phyloP scores from a whole-genome alignment of 1,140 invertebrate genomes.

The Paralvinella palmiformis region DNA sequence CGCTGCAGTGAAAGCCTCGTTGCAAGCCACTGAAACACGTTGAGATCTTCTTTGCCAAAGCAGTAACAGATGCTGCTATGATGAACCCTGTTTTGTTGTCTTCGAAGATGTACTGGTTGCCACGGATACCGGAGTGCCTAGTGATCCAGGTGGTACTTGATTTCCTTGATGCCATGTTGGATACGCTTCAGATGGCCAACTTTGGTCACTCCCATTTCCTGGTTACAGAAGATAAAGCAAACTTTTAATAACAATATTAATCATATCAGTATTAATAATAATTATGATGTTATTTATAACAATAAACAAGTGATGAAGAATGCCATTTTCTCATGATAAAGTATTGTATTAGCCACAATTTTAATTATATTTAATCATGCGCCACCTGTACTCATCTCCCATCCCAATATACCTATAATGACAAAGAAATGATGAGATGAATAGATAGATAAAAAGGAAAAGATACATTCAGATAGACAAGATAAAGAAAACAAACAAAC shows the following conservation, averaged over 20 bases:
- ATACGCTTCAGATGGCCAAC: slow-evolving; percentile 91
- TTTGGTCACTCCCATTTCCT: slow-evolving; percentile 87
- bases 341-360: not conserved
- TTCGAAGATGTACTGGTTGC: not conserved
- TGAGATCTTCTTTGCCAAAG: not conserved
- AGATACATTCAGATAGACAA: not conserved
- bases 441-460: not conserved
- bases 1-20: not conserved
- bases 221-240: slow-evolving; percentile 6
- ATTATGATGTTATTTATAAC: not conserved
- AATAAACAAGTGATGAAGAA: not conserved
- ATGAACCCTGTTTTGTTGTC: not conserved
- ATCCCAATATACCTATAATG: not conserved
- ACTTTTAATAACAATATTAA: slow-evolving; percentile 5
- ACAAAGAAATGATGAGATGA: not conserved
- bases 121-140: not conserved
- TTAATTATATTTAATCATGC: not conserved
- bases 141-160: slow-evolving; percentile 49
- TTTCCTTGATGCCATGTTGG: slow-evolving; percentile 82
- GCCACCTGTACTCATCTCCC: not conserved
- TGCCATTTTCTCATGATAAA: not conserved
- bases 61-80: not conserved
- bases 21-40: not conserved
- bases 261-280: slow-evolving; percentile 1
- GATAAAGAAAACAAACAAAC: not conserved